Percentiles rank a stretch among this genome's conserved stretches.
phyloP scores from a whole-genome alignment of 2,888 invertebrate species.

The Tenodera sinensis region DNA sequence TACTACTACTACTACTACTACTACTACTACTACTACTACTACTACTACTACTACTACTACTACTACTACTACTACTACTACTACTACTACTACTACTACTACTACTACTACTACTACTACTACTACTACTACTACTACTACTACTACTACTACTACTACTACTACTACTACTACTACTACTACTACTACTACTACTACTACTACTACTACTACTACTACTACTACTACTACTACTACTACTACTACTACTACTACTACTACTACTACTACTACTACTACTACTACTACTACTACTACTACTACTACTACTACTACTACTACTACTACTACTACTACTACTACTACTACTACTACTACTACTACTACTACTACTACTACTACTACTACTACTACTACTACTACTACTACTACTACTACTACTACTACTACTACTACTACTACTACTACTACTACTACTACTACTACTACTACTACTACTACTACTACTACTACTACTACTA shows the following conservation, averaged over 20 bases:
- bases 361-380: not conserved
- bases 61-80: not conserved
- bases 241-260: not conserved
- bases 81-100: not conserved
- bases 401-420: not conserved
- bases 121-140: not conserved
- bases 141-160: not conserved
- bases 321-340: not conserved
- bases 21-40: not conserved
- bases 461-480: not conserved
- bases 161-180: not conserved
- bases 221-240: not conserved
- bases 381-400: not conserved
- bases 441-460: not conserved
- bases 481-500: not conserved
- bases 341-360: not conserved
- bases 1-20: not conserved
- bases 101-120: not conserved
- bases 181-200: not conserved
- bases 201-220: not conserved
- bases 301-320: not conserved
- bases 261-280: not conserved
- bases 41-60: not conserved
- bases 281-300: not conserved
- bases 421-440: not conserved